These are phyloP conservation scores for Mimumesa dahlbomi DNA, from an alignment of 2,888 invertebrate species.

Conservation along the genomic window DNA sequence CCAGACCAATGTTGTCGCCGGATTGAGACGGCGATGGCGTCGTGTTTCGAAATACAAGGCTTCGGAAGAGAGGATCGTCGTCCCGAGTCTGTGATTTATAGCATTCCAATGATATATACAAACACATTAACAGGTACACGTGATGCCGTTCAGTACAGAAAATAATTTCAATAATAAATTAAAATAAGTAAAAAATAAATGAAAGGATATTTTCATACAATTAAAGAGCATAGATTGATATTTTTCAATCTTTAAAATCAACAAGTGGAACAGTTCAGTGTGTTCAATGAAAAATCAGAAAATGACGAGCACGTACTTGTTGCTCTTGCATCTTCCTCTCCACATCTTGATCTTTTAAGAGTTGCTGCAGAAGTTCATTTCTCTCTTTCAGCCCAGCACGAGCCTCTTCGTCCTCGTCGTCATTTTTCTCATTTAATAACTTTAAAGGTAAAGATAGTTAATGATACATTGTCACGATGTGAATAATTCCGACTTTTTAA, in stretches of 20 bases:
- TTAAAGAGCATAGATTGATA: too few relatives aligned
- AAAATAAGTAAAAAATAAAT: too few relatives aligned
- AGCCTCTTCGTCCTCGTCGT: slow-evolving; percentile 87
- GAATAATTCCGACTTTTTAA: too few relatives aligned
- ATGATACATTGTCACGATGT: too few relatives aligned
- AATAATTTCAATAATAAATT: background rate
- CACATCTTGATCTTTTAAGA: slow-evolving; percentile 82
- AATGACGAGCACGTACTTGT: too few relatives aligned
- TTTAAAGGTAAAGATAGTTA: slow-evolving; percentile 74
- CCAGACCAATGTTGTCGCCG: slow-evolving; percentile 72
- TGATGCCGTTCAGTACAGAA: background rate
- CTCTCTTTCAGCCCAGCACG: slow-evolving; percentile 83
- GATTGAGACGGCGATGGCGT: slow-evolving; percentile 83
- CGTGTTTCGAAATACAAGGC: slow-evolving; percentile 81
- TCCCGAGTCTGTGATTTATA: slow-evolving; percentile 43
- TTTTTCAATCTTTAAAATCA: too few relatives aligned
- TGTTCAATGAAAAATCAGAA: too few relatives aligned
- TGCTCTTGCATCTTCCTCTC: slow-evolving; percentile 78
- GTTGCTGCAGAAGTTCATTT: slow-evolving; percentile 84
- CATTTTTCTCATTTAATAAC: slow-evolving; percentile 91
- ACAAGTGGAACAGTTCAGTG: too few relatives aligned
- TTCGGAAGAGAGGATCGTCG: slow-evolving; percentile 82
- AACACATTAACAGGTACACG: too few relatives aligned
- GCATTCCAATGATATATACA: slow-evolving; percentile 7
- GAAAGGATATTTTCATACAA: too few relatives aligned